Evolutionary conservation across 2,797 vertebrate genomes (phyloP).

Genomic region (Helarctos malayanus): DNA sequence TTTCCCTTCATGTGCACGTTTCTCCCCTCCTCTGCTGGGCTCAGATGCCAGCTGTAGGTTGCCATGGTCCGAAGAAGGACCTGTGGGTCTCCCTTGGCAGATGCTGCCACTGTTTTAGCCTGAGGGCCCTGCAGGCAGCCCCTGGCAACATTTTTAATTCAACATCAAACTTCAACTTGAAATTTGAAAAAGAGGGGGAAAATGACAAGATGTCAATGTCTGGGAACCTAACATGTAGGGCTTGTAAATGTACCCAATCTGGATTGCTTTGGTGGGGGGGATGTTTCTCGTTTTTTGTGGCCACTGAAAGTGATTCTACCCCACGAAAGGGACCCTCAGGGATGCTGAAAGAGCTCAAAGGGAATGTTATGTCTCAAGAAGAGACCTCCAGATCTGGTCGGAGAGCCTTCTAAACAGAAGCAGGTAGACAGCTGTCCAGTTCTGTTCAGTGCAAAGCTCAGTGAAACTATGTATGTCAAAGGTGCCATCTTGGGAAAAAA

Average conservation of each 20-base stretch:
- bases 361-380: not conserved
- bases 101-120: slow-evolving; percentile 91
- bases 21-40: slow-evolving; percentile 66
- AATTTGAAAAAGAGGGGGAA: slow-evolving; percentile 79
- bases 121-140: slow-evolving; percentile 93
- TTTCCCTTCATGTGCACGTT: slow-evolving; percentile 54
- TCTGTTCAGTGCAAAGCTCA: not conserved
- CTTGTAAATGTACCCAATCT: slow-evolving; percentile 50
- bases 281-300: slow-evolving; percentile 65
- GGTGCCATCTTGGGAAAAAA: not conserved
- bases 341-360: not conserved
- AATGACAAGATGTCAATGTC: slow-evolving; percentile 87
- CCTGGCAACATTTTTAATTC: slow-evolving; percentile 94
- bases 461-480: not conserved
- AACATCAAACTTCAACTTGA: slow-evolving; percentile 89
- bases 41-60: slow-evolving; percentile 84
- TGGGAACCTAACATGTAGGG: slow-evolving; percentile 68
- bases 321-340: slow-evolving; percentile 55
- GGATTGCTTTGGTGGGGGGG: slow-evolving; percentile 78
- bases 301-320: not conserved
- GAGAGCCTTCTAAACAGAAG: slow-evolving; percentile 32
- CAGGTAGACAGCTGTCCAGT: not conserved
- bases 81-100: slow-evolving; percentile 91
- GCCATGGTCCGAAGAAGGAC: slow-evolving; percentile 82
- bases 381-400: not conserved